Base-by-base conservation (phyloP, 2,888 invertebrate species). In the Philaethria dido region DNA sequence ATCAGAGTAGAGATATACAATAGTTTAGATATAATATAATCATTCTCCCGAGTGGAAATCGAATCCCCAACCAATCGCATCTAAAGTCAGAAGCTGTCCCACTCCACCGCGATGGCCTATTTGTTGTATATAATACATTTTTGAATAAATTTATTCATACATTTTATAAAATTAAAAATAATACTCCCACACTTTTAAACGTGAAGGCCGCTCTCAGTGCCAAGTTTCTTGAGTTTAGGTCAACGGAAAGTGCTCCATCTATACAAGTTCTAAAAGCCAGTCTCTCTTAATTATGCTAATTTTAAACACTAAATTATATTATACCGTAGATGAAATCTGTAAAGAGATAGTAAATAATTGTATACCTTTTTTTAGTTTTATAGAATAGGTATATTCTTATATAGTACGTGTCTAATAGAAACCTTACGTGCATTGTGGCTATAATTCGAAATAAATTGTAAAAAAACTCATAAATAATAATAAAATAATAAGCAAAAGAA, bases 181-280 rank as follows among this genome's bases (percentile, higher is more conserved):
- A 50, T 29, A 29, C 25, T 16, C 16, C 50, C 16, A 52, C 50
- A 11, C 20, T 55, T 55, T 55, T 20, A 14, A 14, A 13, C 8
- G 20, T 20, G 14, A 55, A 55, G 36, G 55, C 36, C 36, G 20
- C 36, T 36, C 36, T 36, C 55, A 55, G 55, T 55, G 36, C 55
- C 36, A 36, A 55, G 55, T 55, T 55, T 55, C 18, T 55, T 20
- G 39, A 55, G 55, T 52, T 50, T 52, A 52, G 50, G 29, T 55
- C 55, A 55, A 55, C 36, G 55, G 14, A 39, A 55, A 55, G 55
- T 55, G 55, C 18, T 55, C 36, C 20, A 25, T 48, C 20, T 20
- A 22, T 48, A 6, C 22, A 48, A 48, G 44, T 44, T 44, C 16
- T 2, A 50, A 16, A 11, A 33, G 54, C 16, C 54, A 36, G 33